Percentiles rank a stretch among this genome's conserved stretches.
Conservation (phyloP, 92 coral and sea anemone genomes). For the Paragorgia papillata region DNA sequence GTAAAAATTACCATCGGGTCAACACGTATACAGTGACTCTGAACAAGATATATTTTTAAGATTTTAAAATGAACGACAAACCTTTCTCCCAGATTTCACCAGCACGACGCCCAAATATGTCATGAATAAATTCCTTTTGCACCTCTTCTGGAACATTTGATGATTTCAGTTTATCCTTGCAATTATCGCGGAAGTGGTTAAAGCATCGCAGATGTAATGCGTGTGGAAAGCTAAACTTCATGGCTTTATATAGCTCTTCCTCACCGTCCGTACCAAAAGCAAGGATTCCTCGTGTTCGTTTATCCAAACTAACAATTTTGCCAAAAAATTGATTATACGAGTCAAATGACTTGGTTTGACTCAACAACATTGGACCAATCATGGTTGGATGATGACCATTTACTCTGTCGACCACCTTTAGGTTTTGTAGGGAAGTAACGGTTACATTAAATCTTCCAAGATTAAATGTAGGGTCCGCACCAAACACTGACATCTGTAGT, state of each 20-base stretch:
- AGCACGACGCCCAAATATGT: slow-evolving; percentile 18
- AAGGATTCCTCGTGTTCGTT: slow-evolving; percentile 43
- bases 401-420: slow-evolving; percentile 37
- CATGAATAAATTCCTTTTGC: slow-evolving; percentile 41
- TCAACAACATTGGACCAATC: slow-evolving; percentile 43
- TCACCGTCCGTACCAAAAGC: slow-evolving; percentile 70
- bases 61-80: no score
- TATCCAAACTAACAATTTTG: slow-evolving; percentile 48
- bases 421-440: slow-evolving; percentile 47
- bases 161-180: slow-evolving; percentile 49
- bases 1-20: no score
- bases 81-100: neutral
- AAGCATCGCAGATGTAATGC: slow-evolving; percentile 65
- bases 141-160: slow-evolving; percentile 36
- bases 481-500: slow-evolving; percentile 37
- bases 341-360: slow-evolving; percentile 42
- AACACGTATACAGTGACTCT: no score
- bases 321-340: slow-evolving; percentile 33
- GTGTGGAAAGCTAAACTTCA: slow-evolving; percentile 45
- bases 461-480: slow-evolving; percentile 49
- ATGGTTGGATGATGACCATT: slow-evolving; percentile 41
- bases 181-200: slow-evolving; percentile 57
- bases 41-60: no score
- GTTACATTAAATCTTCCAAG: slow-evolving; percentile 49
- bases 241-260: slow-evolving; percentile 60